Conservation (phyloP, 2,888 invertebrate genomes). For the Mesorhabditis sp. region DNA sequence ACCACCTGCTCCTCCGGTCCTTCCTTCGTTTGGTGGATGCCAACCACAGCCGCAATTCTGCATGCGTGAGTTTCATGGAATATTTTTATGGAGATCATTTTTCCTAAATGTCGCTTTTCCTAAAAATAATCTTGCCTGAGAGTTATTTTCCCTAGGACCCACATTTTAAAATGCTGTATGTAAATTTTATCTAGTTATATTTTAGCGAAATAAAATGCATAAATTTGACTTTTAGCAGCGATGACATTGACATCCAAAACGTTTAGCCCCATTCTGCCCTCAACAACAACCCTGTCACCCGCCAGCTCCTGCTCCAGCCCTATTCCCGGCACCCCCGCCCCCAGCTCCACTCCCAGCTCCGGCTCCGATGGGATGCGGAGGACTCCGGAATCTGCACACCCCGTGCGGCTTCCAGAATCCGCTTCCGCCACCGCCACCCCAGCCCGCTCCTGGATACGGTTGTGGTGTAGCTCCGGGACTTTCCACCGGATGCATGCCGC, state of each 20-base stretch:
- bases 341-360: conserved; percentile 1
- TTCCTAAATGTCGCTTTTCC: too few relatives aligned
- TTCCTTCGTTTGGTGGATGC: neutral
- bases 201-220: neutral
- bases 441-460: too few relatives aligned
- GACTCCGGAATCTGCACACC: too few relatives aligned
- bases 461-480: too few relatives aligned
- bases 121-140: too few relatives aligned
- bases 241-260: neutral
- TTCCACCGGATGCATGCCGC: too few relatives aligned
- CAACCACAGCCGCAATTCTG: neutral
- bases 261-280: neutral
- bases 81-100: neutral
- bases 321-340: neutral
- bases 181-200: too few relatives aligned
- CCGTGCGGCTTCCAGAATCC: too few relatives aligned
- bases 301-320: neutral
- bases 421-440: too few relatives aligned
- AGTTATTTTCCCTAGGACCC: too few relatives aligned
- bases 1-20: neutral
- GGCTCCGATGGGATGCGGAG: neutral
- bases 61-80: conserved; percentile 2
- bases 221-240: neutral
- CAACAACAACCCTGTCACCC: neutral
- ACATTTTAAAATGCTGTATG: too few relatives aligned